Conservation (phyloP, 2,113 vertebrate genomes). For the Ciconia maguari region DNA sequence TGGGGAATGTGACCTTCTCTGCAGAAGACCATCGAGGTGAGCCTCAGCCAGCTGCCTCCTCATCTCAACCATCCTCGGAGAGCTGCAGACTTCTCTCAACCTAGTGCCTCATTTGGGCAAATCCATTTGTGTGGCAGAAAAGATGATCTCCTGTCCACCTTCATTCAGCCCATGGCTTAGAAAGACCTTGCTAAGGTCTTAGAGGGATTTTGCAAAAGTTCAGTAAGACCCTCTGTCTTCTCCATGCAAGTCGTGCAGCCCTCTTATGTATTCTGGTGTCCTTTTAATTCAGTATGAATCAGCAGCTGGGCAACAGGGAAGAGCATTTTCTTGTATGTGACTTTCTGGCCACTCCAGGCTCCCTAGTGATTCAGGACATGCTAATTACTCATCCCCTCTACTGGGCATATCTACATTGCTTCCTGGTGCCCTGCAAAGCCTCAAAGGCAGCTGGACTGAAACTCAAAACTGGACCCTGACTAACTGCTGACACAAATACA, state of each 20-base stretch:
- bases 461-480: not conserved
- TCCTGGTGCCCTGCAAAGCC: not conserved
- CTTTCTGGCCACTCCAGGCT: not conserved
- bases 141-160: not conserved
- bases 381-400: not conserved
- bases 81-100: not conserved
- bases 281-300: not conserved
- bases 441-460: not conserved
- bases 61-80: not conserved
- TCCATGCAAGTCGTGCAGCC: not conserved
- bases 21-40: not conserved
- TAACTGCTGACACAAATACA: not conserved
- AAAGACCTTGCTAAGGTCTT: not conserved
- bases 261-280: not conserved
- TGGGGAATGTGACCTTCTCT: not conserved
- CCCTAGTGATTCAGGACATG: not conserved
- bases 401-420: not conserved
- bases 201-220: not conserved
- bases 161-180: not conserved
- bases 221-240: not conserved
- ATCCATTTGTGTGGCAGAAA: not conserved
- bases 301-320: not conserved
- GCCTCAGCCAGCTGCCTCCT: not conserved
- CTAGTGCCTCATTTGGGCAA: rapidly evolving
- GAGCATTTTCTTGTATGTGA: not conserved